Evolutionary conservation across 2,797 vertebrate genomes (phyloP), one percentile per base, ranked within the genome.

Genomic region (Neosilurus mollespiculum): DNA sequence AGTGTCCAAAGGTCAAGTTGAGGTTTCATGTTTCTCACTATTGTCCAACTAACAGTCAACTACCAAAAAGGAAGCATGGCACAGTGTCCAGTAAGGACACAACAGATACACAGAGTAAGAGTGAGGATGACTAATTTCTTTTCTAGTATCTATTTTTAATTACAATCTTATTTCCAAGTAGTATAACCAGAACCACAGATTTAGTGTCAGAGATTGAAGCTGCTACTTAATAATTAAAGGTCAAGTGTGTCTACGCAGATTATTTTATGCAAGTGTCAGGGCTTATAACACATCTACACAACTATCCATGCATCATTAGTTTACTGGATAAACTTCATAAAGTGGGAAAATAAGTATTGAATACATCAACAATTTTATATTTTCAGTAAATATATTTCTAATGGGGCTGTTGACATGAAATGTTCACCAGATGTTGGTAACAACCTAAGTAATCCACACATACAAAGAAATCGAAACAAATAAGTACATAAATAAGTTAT

Each of bases 1-100:
- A 86, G 77, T 78, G 26, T 58, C 66, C 64, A 86, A 73, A 86
- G 86, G 83, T 86, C 78, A 86, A 83, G 80, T 78, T 83, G 43
- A 72, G 83, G 87, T 84, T 67, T 89, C 78, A 77, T 49, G 30
- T 89, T 90, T 88, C 87, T 81, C 34, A 30, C 76, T 66, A 83
- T 86, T 84, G 76, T 81, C 53, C 69, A 77, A 58, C 22, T 80
- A 87, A 87, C 82, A 86, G 78, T 83, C 77, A 79, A 18, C 56
- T 61, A 62, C n/a, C 83, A 84, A 71, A 80, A 71, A 66, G 51
- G 34, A 77, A 61, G 34, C 58, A 77, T 43, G 20, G 56, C 73
- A 77, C 12, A 77, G 56, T 59, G 56, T 59, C 54, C 53, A 58
- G 20, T 26, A 76, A 56, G 18, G 54, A 11, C 30, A 30, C n/a